These are phyloP conservation scores for Hylia prasina DNA, from an alignment of 2,113 vertebrate species.

Conservation along the genomic window DNA sequence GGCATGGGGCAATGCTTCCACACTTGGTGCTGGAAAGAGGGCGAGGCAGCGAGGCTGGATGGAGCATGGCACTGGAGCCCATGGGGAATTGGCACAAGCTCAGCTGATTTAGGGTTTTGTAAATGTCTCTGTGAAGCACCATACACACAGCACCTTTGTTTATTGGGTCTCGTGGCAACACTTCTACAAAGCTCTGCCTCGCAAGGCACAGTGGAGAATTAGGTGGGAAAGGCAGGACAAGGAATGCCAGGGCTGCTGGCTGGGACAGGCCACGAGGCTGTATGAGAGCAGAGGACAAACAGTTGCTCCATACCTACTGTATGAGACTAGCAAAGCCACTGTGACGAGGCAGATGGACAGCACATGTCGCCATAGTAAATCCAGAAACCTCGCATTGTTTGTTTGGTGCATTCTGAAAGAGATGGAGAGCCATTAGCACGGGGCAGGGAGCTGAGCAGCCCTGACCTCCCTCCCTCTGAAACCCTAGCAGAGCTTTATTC, in stretches of 20 bases:
- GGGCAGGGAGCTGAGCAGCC: background rate
- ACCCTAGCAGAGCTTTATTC: background rate
- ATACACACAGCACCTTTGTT: background rate
- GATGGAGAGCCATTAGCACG: conserved; percentile 16
- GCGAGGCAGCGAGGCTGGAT: background rate
- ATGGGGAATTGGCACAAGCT: background rate
- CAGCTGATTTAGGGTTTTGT: background rate
- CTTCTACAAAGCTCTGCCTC: background rate
- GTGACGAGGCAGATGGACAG: conserved; percentile 89
- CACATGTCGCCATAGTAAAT: conserved; percentile 95
- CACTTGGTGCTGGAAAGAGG: background rate
- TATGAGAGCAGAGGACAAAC: conserved; percentile 9
- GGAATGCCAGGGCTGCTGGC: background rate
- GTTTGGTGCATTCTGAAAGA: conserved; percentile 97
- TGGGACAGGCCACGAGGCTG: background rate
- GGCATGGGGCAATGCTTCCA: background rate
- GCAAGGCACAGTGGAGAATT: accelerated
- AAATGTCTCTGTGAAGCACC: background rate
- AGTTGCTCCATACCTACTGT: conserved; percentile 86
- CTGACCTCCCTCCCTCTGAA: background rate
- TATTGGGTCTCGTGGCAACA: background rate
- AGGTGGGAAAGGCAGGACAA: background rate
- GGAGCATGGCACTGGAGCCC: background rate
- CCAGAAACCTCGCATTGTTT: conserved; percentile 97
- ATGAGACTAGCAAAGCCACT: conserved; percentile 89